These are phyloP conservation scores for Diphyllodes magnificus DNA, from an alignment of 2,113 vertebrate species.

Conservation along the genomic window DNA sequence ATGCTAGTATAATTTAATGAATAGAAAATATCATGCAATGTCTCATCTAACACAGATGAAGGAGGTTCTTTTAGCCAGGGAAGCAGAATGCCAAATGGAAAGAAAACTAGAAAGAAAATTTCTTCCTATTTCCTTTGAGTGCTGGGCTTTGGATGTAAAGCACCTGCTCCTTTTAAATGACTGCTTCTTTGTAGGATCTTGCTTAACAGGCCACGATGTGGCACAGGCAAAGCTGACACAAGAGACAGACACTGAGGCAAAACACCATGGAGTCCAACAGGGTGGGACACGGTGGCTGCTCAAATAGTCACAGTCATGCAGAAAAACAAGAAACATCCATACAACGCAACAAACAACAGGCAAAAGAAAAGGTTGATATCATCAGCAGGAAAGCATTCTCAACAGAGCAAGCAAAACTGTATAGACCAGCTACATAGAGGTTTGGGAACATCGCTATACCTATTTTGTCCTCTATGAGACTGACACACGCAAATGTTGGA, in stretches of 20 bases:
- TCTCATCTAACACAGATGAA: slow-evolving; percentile 32
- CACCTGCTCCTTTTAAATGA: slow-evolving; percentile 68
- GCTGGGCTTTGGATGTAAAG: slow-evolving; percentile 64
- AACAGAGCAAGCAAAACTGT: slow-evolving; percentile 68
- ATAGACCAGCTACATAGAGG: slow-evolving; percentile 69
- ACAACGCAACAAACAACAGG: slow-evolving; percentile 71
- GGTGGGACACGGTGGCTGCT: slow-evolving; percentile 63
- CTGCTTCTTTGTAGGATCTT: slow-evolving; percentile 66
- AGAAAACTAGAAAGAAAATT: slow-evolving; percentile 26
- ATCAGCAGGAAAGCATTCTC: slow-evolving; percentile 74
- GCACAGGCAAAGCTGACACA: slow-evolving; percentile 70
- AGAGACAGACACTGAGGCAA: slow-evolving; percentile 72
- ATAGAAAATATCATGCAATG: slow-evolving; percentile 16
- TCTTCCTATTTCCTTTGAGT: slow-evolving; percentile 61
- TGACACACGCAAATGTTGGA: slow-evolving; percentile 54
- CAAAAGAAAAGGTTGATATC: slow-evolving; percentile 75
- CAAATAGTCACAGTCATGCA: slow-evolving; percentile 71
- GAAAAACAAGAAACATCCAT: slow-evolving; percentile 69
- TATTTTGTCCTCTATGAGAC: slow-evolving; percentile 45
- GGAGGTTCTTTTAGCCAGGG: slow-evolving; percentile 14
- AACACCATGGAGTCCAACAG: slow-evolving; percentile 69
- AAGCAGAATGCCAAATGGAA: slow-evolving; percentile 40
- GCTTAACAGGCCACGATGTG: slow-evolving; percentile 66
- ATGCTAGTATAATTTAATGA: slow-evolving; percentile 1
- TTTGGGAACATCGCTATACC: slow-evolving; percentile 41